Conservation (phyloP, 2,888 invertebrate genomes). For the Onthophagus sagittarius region DNA sequence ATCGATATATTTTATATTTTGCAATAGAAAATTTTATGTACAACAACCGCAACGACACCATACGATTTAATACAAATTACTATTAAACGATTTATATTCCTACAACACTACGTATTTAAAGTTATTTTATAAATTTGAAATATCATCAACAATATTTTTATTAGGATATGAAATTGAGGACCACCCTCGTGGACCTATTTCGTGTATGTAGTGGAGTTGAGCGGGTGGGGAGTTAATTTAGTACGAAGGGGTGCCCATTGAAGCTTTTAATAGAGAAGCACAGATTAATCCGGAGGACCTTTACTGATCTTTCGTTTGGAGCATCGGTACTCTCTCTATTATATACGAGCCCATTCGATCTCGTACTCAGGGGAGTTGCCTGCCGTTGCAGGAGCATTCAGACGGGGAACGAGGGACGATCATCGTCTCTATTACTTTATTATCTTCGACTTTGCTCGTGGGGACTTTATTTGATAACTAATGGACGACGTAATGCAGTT, state of each 20-base stretch:
- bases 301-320: constrained; percentile 46
- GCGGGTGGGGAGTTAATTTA: constrained; percentile 33
- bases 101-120: too few relatives aligned
- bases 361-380: constrained; percentile 15
- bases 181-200: not conserved
- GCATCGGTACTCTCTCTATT: constrained; percentile 39
- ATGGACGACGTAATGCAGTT: constrained; percentile 4
- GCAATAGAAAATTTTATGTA: not conserved
- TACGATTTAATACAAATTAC: too few relatives aligned
- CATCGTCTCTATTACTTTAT: constrained; percentile 30
- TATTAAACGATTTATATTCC: too few relatives aligned
- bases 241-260: constrained; percentile 41
- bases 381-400: not conserved
- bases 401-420: constrained; percentile 13
- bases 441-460: constrained; percentile 18
- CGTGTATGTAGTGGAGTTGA: not conserved
- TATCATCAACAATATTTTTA: not conserved
- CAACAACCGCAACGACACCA: not conserved
- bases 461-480: constrained; percentile 19
- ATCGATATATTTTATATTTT: not conserved
- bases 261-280: constrained; percentile 47
- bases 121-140: not conserved
- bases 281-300: constrained; percentile 47
- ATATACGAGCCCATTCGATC: constrained; percentile 37
- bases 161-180: not conserved